Percentiles rank a stretch among this genome's conserved stretches.
Evolutionary conservation across 2,888 invertebrate species (phyloP).

Genomic region (Tryphoninae sp.): DNA sequence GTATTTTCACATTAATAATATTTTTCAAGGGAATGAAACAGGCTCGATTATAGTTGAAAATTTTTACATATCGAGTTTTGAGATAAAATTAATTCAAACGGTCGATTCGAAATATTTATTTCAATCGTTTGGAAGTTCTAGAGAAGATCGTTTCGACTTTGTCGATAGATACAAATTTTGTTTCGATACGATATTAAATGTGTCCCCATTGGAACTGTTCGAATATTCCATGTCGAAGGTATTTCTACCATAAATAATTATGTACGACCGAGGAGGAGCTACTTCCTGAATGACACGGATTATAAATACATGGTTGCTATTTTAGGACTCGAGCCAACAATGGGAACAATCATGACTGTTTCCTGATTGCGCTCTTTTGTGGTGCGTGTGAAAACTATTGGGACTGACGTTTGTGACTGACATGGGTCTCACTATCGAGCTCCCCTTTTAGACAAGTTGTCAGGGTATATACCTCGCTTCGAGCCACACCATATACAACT

Average conservation of each 20-base stretch:
- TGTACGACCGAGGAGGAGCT: slow-evolving; percentile 36
- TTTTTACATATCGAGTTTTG: no score
- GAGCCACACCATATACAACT: not conserved
- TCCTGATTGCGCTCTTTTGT: slow-evolving; percentile 64
- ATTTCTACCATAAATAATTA: slow-evolving; percentile 24
- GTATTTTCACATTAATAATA: no score
- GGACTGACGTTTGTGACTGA: slow-evolving; percentile 63
- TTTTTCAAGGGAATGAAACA: not conserved
- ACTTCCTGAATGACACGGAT: slow-evolving; percentile 50
- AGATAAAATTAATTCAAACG: not conserved
- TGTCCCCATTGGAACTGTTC: not conserved
- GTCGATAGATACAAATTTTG: no score
- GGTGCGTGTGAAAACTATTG: slow-evolving; percentile 64
- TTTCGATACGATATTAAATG: not conserved
- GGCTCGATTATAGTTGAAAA: not conserved
- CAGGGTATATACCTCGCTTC: slow-evolving; percentile 27
- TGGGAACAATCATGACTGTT: slow-evolving; percentile 62
- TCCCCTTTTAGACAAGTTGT: slow-evolving; percentile 60
- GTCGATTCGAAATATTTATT: no score
- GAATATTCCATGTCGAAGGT: not conserved
- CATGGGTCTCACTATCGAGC: slow-evolving; percentile 62
- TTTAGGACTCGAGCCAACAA: slow-evolving; percentile 58
- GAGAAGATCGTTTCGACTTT: no score
- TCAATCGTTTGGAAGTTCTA: no score
- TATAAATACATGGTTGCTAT: slow-evolving; percentile 62